Percentiles rank a stretch among this genome's conserved stretches.
Evolutionary conservation across 64 coral and sea anemone genomes (phyloP).

Genomic region (Actinia tenebrosa): DNA sequence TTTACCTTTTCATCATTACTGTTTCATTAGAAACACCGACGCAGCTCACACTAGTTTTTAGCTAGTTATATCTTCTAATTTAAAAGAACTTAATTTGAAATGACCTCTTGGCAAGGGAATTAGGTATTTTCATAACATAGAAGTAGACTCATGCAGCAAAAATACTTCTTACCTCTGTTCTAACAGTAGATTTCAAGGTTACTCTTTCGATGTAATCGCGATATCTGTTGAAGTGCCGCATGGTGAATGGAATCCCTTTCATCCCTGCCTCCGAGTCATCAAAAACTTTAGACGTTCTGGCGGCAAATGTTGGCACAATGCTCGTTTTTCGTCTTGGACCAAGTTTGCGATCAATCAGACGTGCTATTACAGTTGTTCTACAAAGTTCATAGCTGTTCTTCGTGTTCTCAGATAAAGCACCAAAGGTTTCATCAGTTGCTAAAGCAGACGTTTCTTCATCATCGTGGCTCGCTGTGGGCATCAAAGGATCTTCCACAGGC

Average conservation of each 20-base stretch:
- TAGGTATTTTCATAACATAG: not conserved
- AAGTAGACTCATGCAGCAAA: too few species aligned
- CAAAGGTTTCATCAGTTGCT: not conserved
- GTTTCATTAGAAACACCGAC: too few species aligned
- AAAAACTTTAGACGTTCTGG: constrained; percentile 26
- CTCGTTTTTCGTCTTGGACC: constrained; percentile 26
- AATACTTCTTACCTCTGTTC: constrained; percentile 28
- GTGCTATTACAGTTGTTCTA: constrained; percentile 30
- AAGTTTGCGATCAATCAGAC: constrained; percentile 35
- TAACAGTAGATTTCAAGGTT: constrained; percentile 13
- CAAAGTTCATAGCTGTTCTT: not conserved
- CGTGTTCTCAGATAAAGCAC: not conserved
- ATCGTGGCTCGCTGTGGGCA: too few species aligned
- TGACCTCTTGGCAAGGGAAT: too few species aligned
- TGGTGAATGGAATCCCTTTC: constrained; percentile 25
- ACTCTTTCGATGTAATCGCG: constrained; percentile 18
- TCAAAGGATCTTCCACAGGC: not conserved
- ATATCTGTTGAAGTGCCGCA: constrained; percentile 33
- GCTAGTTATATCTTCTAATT: too few species aligned
- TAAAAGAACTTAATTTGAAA: too few species aligned
- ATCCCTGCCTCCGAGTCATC: not conserved
- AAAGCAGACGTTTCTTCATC: too few species aligned
- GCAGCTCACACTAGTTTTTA: too few species aligned
- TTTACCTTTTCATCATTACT: too few species aligned
- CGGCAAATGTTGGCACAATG: constrained; percentile 8